phyloP scores from a whole-genome alignment of 1,140 invertebrate species.

The Leptinotarsa defecta region DNA sequence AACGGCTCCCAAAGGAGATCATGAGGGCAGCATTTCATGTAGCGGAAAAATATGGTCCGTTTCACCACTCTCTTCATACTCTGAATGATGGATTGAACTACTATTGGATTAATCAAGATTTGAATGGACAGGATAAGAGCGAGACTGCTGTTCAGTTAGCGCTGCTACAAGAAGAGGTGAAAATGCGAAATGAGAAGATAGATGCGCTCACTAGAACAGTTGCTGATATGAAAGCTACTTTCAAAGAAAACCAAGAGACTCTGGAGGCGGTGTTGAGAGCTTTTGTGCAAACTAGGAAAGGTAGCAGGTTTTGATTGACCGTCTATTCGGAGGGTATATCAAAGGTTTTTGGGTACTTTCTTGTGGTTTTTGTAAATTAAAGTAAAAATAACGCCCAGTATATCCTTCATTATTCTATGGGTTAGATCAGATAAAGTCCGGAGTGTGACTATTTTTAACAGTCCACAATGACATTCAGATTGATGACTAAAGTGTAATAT shows the following conservation, averaged over 20 bases:
- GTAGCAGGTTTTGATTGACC: background rate
- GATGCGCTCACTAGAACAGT: background rate
- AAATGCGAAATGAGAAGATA: constrained; percentile 5
- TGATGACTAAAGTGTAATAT: too few relatives aligned
- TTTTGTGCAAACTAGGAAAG: constrained; percentile 8
- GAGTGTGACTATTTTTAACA: too few relatives aligned
- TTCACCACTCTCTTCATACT: background rate
- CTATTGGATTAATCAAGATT: constrained; percentile 2
- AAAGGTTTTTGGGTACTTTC: too few relatives aligned
- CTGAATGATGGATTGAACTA: constrained; percentile 16
- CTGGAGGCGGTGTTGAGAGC: constrained; percentile 8
- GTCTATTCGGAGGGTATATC: too few relatives aligned
- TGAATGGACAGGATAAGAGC: background rate
- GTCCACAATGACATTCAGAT: too few relatives aligned
- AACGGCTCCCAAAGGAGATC: constrained; percentile 26
- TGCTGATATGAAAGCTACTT: constrained; percentile 10
- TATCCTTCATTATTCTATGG: too few relatives aligned
- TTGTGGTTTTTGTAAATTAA: too few relatives aligned
- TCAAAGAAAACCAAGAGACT: constrained; percentile 2
- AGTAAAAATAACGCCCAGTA: too few relatives aligned
- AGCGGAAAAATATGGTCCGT: constrained; percentile 14
- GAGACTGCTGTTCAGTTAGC: background rate
- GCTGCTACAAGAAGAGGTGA: background rate
- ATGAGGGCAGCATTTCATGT: constrained; percentile 31
- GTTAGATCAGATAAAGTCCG: too few relatives aligned